Base-by-base conservation (phyloP, 2,888 invertebrate species). In the Sarcophaga rosellei region DNA sequence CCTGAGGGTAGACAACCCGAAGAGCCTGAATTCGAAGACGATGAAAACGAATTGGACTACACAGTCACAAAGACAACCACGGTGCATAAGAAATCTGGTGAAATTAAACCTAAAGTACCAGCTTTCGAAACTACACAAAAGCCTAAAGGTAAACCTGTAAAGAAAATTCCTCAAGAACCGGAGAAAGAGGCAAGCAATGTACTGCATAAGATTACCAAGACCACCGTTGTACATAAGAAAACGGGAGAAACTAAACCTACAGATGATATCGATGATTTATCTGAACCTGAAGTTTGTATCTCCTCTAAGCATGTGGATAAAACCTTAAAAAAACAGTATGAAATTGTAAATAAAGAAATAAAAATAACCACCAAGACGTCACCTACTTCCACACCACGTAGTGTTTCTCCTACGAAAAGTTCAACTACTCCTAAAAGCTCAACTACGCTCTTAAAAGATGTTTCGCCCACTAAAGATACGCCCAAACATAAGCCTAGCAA, bases 391-490 rank as follows among this genome's bases (percentile, higher is more conserved):
- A 53, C 83, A 20, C 65, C 72, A n/a, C 79, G 79, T 3, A 65
- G 79, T 3, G 53, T 12, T 57, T 84, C 83, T 17, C 83, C 83
- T 2, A 69, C 57, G 5, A 78, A 76, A 23, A 62, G n/a, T 1
- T 12, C 20, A 12, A 3, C 65, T 12, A 11, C 66, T 15, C 10
- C 72, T 0, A 81, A 81, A 20, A 10, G 35, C 35, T 35, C 20
- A 25, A 21, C 35, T 21, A n/a, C 20, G n/a, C n/a, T 47, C 1
- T 20, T 47, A n/a, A 53, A 25, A 35, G 47, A n/a, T 53, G 8
- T 2, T 15, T 35, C 72, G 5, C 63, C 78, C 8, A 12, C 45
- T 53, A 76, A 73, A n/a, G 88, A 90, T 0, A 21, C 85, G 45
- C 75, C 62, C 20, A 85, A 79, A 65, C 81, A 47, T 21, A 78